phyloP scores from a whole-genome alignment of 2,797 vertebrate genomes.

The Chelonia mydas region DNA sequence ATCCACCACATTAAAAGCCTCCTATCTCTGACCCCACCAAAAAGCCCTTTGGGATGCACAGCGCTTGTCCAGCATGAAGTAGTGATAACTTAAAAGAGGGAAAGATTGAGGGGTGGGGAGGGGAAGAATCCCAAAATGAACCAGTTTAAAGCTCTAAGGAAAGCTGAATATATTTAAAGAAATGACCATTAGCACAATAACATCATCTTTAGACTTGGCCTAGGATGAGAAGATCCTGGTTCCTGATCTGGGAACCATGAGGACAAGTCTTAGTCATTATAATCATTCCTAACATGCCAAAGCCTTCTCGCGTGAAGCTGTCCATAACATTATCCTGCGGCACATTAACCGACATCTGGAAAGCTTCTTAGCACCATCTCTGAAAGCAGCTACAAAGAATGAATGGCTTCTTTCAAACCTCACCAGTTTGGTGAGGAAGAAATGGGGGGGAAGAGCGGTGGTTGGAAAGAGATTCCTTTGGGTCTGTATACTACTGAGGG shows the following conservation, averaged over 20 bases:
- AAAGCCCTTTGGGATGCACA: not conserved
- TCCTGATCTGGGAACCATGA: not conserved
- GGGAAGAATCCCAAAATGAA: not conserved
- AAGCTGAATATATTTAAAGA: not conserved
- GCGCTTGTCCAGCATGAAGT: accelerated
- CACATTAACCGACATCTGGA: not conserved
- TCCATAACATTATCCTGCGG: not conserved
- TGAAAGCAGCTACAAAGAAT: not conserved
- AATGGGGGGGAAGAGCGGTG: not conserved
- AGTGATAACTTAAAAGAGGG: not conserved
- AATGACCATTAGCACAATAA: not conserved
- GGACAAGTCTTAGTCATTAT: not conserved
- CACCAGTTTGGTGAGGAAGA: not conserved
- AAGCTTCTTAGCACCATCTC: conserved; percentile 5
- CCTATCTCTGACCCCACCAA: conserved; percentile 18
- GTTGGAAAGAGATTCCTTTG: not conserved
- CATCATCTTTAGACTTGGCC: not conserved
- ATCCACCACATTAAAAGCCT: conserved; percentile 29
- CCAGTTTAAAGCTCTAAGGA: not conserved
- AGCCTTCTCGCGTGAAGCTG: not conserved
- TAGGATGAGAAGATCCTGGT: not conserved
- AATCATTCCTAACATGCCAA: not conserved
- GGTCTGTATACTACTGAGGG: accelerated
- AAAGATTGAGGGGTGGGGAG: not conserved
- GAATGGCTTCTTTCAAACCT: not conserved